Base-by-base conservation (phyloP, 2,113 vertebrate genomes). In the Prunella himalayana region DNA sequence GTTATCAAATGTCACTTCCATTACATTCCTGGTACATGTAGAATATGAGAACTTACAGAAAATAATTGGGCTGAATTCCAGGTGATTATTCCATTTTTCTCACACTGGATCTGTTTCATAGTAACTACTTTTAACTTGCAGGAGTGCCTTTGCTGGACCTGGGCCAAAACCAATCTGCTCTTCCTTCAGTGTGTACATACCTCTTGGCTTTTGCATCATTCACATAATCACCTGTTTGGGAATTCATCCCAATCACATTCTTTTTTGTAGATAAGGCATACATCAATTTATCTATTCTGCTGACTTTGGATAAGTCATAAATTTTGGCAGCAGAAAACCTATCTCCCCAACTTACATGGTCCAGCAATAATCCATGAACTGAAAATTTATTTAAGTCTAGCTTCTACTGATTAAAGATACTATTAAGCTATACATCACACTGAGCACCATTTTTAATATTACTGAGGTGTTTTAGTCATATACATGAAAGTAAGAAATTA, bases 281-380 rank as follows among this genome's bases (percentile, higher is more conserved):
- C 15, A 83, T 90, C 68, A 86, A 78, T 75, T 93, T 90, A 82
- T 86, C 83, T 92, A 28, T 94, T 92, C 65, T 90, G 24, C 64
- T 92, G 76, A n/a, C 49, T 92, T 92, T 69, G 61, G 22, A 76
- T 76, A 73, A 95, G 37, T 86, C 68, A 78, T 69, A 75, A 71
- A 88, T 83, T 75, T 84, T 86, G 44, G 76, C 60, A 84, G 51
- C 27, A 93, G 60, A 92, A 92, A 93, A 45, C 33, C 31, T 56
- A 44, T 82, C 60, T 88, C 59, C 85, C 78, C 56, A 86, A 63
- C 33, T 86, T 83, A 83, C 60, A 51, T 83, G 54, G 86, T 93
- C 95, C 92, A 86, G 88, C 71, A 94, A 81, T 86, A 96, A 91
- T 84, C 94, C 86, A 90, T 86, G 76, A 92, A 92, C 76, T 78